Percentiles rank a stretch among this genome's conserved stretches.
phyloP scores from a whole-genome alignment of 1,140 invertebrate species.

The Drosophila hydei region DNA sequence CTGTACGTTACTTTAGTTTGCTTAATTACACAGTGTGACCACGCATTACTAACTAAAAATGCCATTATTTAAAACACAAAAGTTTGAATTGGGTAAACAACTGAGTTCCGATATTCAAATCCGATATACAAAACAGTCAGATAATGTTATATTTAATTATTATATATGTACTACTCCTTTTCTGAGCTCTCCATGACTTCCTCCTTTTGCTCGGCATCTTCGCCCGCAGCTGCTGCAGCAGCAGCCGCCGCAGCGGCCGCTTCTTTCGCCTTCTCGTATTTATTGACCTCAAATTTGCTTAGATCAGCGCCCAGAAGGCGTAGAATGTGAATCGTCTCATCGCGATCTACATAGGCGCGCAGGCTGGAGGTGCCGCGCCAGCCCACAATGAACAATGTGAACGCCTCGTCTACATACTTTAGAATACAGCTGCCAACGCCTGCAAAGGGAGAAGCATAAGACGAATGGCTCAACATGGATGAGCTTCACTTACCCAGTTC shows the following conservation, averaged over 20 bases:
- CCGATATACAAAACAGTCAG: background rate
- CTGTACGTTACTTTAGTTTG: too few relatives aligned
- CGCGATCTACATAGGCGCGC: slow-evolving; percentile 92
- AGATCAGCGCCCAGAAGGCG: slow-evolving; percentile 92
- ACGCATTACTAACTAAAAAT: too few relatives aligned
- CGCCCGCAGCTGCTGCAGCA: slow-evolving; percentile 16
- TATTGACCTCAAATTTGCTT: slow-evolving; percentile 87
- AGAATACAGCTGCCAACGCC: slow-evolving; percentile 91
- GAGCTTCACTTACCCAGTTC: slow-evolving; percentile 86
- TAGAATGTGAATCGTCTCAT: slow-evolving; percentile 93
- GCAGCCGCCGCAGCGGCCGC: slow-evolving; percentile 53
- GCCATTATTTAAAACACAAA: too few relatives aligned
- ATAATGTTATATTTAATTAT: background rate
- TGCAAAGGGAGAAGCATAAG: slow-evolving; percentile 68
- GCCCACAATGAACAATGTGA: slow-evolving; percentile 90
- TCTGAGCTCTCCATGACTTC: background rate
- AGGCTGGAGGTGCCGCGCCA: slow-evolving; percentile 95
- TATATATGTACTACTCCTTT: background rate
- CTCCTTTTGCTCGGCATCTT: slow-evolving; percentile 13
- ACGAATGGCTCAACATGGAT: background rate
- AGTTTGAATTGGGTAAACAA: background rate
- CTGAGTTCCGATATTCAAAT: slow-evolving; percentile 4
- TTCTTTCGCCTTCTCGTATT: slow-evolving; percentile 77
- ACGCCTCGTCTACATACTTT: slow-evolving; percentile 87
- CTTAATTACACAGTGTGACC: too few relatives aligned